Conservation (phyloP, 2,888 invertebrate genomes). For the Pasiphila rectangulata region DNA sequence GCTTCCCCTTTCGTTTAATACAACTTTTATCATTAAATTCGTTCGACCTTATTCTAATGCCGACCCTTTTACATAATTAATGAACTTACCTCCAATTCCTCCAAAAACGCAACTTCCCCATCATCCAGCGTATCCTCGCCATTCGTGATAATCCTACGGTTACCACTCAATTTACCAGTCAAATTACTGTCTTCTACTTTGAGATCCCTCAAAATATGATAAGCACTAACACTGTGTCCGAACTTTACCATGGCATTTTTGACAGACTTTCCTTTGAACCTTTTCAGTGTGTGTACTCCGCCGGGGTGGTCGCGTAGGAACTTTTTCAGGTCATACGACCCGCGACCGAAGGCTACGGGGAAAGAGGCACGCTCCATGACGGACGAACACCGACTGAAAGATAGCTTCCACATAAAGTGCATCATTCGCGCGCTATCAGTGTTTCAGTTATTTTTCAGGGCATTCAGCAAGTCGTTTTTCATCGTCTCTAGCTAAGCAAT, state of each 20-base stretch:
- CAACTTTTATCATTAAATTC: too few relatives aligned
- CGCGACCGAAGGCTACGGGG: slow-evolving; percentile 63
- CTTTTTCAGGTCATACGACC: slow-evolving; percentile 82
- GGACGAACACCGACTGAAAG: slow-evolving; percentile 21
- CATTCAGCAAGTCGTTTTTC: too few relatives aligned
- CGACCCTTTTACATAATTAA: too few relatives aligned
- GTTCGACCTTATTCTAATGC: not conserved
- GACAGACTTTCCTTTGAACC: slow-evolving; percentile 79
- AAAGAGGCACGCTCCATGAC: slow-evolving; percentile 42
- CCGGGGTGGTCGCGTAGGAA: slow-evolving; percentile 89
- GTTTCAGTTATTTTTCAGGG: too few relatives aligned
- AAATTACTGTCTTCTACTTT: slow-evolving; percentile 70
- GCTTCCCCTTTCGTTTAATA: too few relatives aligned
- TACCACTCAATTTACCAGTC: slow-evolving; percentile 61
- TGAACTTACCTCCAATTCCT: slow-evolving; percentile 67
- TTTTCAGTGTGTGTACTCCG: slow-evolving; percentile 83
- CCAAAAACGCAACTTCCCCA: slow-evolving; percentile 62
- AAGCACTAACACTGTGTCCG: slow-evolving; percentile 83
- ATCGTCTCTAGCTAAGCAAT: too few relatives aligned
- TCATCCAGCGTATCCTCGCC: slow-evolving; percentile 49
- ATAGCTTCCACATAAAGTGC: slow-evolving; percentile 21
- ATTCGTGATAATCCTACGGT: slow-evolving; percentile 63
- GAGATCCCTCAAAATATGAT: slow-evolving; percentile 84
- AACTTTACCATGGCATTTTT: slow-evolving; percentile 76
- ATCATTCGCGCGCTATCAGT: slow-evolving; percentile 2